These are phyloP conservation scores for Chaenocephalus aceratus DNA, from an alignment of 2,113 vertebrate species.

Conservation along the genomic window DNA sequence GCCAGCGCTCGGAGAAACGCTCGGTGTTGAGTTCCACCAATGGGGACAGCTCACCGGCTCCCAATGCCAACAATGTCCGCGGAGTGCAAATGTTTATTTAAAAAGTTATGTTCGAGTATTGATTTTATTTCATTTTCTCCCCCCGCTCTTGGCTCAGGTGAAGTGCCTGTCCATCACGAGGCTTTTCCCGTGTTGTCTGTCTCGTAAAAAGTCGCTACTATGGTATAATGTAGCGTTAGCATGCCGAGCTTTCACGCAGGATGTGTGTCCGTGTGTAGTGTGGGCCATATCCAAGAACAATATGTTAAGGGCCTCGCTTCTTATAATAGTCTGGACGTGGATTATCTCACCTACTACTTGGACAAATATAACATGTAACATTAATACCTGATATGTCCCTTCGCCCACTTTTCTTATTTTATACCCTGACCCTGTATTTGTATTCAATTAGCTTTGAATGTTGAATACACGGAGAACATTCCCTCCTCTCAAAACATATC, in stretches of 20 bases:
- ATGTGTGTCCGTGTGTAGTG: constrained; percentile 45
- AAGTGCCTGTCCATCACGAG: constrained; percentile 80
- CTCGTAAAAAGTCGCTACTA: constrained; percentile 76
- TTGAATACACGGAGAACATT: constrained; percentile 59
- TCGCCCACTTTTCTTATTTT: constrained; percentile 58
- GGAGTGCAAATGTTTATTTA: constrained; percentile 87
- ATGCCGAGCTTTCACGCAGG: constrained; percentile 48
- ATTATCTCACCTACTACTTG: constrained; percentile 76
- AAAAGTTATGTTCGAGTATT: constrained; percentile 86
- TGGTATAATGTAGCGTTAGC: constrained; percentile 72
- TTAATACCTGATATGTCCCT: constrained; percentile 67
- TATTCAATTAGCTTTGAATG: constrained; percentile 75
- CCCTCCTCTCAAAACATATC: constrained; percentile 53
- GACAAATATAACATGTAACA: constrained; percentile 70
- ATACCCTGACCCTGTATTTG: constrained; percentile 65
- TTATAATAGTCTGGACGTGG: constrained; percentile 74
- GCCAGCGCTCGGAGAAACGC: constrained; percentile 67
- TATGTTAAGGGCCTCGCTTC: constrained; percentile 70
- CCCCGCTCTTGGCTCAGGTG: constrained; percentile 75
- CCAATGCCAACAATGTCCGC: constrained; percentile 82
- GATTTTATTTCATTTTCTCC: constrained; percentile 83
- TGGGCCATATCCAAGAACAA: constrained; percentile 78
- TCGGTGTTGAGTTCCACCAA: constrained; percentile 81
- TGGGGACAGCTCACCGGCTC: constrained; percentile 79
- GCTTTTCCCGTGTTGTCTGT: constrained; percentile 70